Evolutionary conservation across 2,888 invertebrate species (phyloP).

Genomic region (Fissipunctia ypsillon): DNA sequence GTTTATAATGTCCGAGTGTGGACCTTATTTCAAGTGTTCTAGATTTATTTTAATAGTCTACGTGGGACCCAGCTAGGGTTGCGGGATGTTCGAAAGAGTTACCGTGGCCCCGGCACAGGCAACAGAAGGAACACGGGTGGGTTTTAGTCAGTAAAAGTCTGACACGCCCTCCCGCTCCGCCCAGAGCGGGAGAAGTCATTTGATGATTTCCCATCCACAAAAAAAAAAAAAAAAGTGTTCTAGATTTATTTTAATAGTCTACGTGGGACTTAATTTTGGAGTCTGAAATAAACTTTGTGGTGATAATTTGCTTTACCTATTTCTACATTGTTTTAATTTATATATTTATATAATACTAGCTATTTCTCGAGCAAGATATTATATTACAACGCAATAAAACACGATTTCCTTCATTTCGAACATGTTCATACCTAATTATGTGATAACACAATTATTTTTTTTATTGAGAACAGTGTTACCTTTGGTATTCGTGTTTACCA

Average conservation of each 20-base stretch:
- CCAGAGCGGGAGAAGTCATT: no score
- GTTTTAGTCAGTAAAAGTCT: no score
- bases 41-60: constrained; percentile 33
- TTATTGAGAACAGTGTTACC: background rate
- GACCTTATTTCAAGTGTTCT: constrained; percentile 29
- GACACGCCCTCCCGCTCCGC: no score
- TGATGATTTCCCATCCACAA: no score
- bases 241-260: constrained; percentile 29
- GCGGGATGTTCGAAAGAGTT: no score
- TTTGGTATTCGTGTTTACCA: background rate
- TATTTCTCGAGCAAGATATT: background rate
- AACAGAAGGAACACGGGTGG: no score
- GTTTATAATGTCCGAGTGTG: constrained; percentile 16
- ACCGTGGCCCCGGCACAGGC: no score
- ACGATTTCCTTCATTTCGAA: background rate
- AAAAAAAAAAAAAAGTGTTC: no score
- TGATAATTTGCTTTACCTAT: background rate
- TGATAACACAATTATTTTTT: background rate
- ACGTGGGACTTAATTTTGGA: constrained; percentile 1
- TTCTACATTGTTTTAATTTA: background rate
- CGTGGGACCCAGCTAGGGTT: no score
- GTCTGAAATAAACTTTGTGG: background rate
- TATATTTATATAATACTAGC: background rate
- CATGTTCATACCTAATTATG: background rate
- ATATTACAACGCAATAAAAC: background rate